phyloP scores from a whole-genome alignment of 1,140 invertebrate genomes.

The Eriocheir sinensis region DNA sequence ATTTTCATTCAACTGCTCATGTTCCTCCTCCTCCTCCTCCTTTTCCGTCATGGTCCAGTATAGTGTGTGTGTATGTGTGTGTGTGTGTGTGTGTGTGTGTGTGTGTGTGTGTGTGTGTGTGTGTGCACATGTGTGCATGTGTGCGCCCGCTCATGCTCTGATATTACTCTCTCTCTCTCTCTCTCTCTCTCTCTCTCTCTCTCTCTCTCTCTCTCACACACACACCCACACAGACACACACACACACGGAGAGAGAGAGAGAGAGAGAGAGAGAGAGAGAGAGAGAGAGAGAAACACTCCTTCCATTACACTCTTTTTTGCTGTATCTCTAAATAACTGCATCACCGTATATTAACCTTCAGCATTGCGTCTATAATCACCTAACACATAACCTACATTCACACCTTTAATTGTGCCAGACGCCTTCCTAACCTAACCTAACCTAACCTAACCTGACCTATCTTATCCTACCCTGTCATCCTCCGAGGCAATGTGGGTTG shows the following conservation, averaged over 20 bases:
- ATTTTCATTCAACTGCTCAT: no score
- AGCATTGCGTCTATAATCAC: no score
- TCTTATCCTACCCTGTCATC: neutral
- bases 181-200: neutral
- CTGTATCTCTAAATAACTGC: neutral
- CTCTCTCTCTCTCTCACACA: neutral
- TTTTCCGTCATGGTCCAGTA: neutral
- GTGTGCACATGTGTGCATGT: neutral
- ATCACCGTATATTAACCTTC: no score
- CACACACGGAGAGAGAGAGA: no score
- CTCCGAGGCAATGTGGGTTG: no score
- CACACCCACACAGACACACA: neutral
- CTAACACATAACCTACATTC: neutral
- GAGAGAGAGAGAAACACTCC: slow-evolving; percentile 27
- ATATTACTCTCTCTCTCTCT: no score
- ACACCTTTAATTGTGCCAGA: neutral
- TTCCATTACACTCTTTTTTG: neutral
- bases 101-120: neutral
- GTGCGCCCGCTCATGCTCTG: neutral
- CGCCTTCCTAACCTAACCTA: neutral
- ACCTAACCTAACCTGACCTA: slow-evolving; percentile 8
- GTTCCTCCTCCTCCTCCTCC: neutral
- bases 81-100: slow-evolving; percentile 1
- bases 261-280: slow-evolving; percentile 32
- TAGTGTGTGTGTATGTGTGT: slow-evolving; percentile 38